Conservation (phyloP, 2,797 vertebrate genomes). For the Hafferia zeledoni region DNA sequence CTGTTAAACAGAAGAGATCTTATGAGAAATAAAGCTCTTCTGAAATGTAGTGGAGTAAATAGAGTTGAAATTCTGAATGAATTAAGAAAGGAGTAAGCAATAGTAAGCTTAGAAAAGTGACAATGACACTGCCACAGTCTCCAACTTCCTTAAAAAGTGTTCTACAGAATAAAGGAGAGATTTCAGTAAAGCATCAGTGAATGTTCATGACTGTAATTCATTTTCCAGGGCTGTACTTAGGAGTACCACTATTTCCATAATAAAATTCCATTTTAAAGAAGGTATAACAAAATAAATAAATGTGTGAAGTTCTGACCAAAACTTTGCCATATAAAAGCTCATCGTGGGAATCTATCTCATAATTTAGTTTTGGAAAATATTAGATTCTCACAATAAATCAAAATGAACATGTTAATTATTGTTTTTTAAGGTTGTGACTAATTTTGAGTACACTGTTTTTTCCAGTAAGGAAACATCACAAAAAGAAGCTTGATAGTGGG, state of each 20-base stretch:
- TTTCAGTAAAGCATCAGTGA: not conserved
- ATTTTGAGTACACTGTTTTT: not conserved
- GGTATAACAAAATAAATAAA: not conserved
- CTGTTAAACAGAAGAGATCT: not conserved
- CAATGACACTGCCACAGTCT: not conserved
- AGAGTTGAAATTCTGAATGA: not conserved
- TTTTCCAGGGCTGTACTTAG: not conserved
- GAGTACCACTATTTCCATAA: not conserved
- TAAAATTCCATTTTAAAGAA: not conserved
- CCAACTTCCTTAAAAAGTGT: not conserved
- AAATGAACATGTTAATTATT: not conserved
- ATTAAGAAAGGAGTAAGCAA: not conserved
- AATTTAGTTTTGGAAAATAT: accelerated
- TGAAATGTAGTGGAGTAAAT: not conserved
- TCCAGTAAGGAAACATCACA: not conserved
- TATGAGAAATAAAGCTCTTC: not conserved
- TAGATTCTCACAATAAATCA: not conserved
- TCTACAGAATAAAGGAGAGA: not conserved
- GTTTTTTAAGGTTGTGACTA: not conserved
- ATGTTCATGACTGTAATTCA: not conserved
- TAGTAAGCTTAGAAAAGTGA: not conserved
- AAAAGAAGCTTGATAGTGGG: not conserved
- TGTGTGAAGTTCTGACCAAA: not conserved
- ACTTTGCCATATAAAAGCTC: not conserved
- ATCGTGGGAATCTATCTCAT: not conserved